Evolutionary conservation across 2,888 invertebrate genomes (phyloP).

Genomic region (Dolichomitus sp.): DNA sequence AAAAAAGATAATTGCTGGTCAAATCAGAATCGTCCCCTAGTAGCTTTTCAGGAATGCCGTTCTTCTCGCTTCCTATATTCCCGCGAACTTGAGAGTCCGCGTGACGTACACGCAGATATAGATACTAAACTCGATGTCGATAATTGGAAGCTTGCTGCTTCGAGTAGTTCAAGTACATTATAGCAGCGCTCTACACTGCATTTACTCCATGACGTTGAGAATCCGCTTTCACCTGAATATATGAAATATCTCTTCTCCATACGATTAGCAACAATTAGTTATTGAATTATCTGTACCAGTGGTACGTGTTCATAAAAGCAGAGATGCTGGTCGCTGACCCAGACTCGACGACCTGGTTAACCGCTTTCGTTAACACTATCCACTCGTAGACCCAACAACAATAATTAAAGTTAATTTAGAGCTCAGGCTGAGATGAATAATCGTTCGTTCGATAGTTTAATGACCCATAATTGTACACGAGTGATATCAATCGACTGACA

Average conservation of each 20-base stretch:
- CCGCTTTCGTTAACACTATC: conserved; percentile 48
- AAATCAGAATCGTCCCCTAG: conserved; percentile 25
- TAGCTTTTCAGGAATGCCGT: conserved; percentile 45
- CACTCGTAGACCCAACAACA: conserved; percentile 6
- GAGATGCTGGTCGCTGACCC: conserved; percentile 40
- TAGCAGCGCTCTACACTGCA: neutral
- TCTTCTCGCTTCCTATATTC: conserved; percentile 51
- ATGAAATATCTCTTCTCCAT: conserved; percentile 19
- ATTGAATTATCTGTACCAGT: conserved; percentile 47
- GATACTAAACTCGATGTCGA: conserved; percentile 32
- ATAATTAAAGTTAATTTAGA: conserved; percentile 49
- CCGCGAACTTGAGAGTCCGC: conserved; percentile 21
- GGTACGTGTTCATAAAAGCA: neutral
- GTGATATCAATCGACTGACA: conserved; percentile 8
- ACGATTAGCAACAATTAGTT: conserved; percentile 42
- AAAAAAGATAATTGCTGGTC: neutral
- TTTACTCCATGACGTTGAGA: conserved; percentile 1
- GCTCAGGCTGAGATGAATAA: conserved; percentile 8
- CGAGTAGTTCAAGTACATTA: conserved; percentile 56
- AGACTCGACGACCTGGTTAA: conserved; percentile 59
- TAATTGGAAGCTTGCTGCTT: conserved; percentile 48
- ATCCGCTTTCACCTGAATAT: conserved; percentile 58
- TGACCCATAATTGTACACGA: neutral
- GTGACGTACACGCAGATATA: conserved; percentile 16
- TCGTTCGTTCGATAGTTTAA: conserved; percentile 13